Conservation (phyloP, 2,113 vertebrate species). For the Nematolebias whitei region DNA sequence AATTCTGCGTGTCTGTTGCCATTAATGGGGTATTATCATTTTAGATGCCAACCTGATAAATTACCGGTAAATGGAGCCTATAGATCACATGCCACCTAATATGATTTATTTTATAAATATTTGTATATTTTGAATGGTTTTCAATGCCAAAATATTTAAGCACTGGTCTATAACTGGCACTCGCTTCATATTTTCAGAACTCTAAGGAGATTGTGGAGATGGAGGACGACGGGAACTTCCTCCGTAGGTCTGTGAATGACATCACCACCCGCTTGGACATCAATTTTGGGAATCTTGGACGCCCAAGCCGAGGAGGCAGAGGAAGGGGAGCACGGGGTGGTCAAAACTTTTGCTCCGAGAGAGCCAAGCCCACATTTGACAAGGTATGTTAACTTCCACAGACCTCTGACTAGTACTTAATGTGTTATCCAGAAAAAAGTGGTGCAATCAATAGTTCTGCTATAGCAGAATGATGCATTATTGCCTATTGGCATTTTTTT, state of each 20-base stretch:
- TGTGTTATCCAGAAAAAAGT: too few species aligned
- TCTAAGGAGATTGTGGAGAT: slow-evolving; percentile 41
- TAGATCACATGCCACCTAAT: too few species aligned
- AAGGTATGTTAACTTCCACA: slow-evolving; percentile 51
- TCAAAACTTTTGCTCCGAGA: slow-evolving; percentile 64
- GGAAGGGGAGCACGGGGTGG: slow-evolving; percentile 84
- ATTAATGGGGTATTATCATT: too few species aligned
- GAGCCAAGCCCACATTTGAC: slow-evolving; percentile 53
- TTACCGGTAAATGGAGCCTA: too few species aligned
- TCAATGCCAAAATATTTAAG: too few species aligned
- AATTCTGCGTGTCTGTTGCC: too few species aligned
- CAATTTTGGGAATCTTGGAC: slow-evolving; percentile 90
- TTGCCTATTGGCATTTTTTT: too few species aligned
- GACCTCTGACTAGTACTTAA: neutral
- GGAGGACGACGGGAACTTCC: slow-evolving; percentile 78
- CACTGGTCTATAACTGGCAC: neutral
- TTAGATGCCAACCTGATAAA: too few species aligned
- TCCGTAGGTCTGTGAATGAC: slow-evolving; percentile 88
- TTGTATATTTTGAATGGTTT: too few species aligned
- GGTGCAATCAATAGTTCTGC: neutral
- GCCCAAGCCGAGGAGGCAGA: slow-evolving; percentile 81
- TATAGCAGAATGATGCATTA: too few species aligned
- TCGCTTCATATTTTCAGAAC: slow-evolving; percentile 33
- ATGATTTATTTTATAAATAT: too few species aligned
- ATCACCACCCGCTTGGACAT: slow-evolving; percentile 94